Evolutionary conservation across 2,797 vertebrate genomes (phyloP).

Genomic region (Schizothorax lantsangensis): DNA sequence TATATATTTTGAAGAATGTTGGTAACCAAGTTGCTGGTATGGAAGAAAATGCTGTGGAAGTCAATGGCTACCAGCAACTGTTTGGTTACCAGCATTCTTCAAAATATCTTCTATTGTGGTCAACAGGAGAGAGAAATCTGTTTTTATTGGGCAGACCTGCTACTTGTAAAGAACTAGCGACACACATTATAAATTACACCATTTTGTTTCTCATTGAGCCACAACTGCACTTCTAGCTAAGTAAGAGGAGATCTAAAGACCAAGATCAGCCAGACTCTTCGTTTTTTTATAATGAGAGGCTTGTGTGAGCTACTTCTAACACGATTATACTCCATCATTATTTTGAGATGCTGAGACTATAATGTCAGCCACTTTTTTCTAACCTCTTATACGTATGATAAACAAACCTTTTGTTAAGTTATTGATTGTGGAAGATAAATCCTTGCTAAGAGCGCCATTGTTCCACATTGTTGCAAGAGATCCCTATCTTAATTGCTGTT

Average conservation of each 20-base stretch:
- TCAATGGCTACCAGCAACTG: background rate
- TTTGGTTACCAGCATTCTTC: background rate
- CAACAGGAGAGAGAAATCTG: background rate
- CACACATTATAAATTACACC: constrained; percentile 46
- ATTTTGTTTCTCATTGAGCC: constrained; percentile 21
- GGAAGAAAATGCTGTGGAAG: background rate
- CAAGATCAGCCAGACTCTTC: background rate
- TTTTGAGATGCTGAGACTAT: constrained; percentile 4
- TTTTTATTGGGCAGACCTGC: constrained; percentile 9
- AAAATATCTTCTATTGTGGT: background rate
- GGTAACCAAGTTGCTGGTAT: background rate
- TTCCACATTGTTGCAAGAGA: constrained; percentile 56
- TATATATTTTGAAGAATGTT: background rate
- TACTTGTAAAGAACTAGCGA: background rate
- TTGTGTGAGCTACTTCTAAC: constrained; percentile 13
- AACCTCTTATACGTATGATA: background rate
- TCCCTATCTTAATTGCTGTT: constrained; percentile 62
- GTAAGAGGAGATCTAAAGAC: constrained; percentile 37
- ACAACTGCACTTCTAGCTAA: constrained; percentile 46
- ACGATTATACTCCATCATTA: constrained; percentile 6
- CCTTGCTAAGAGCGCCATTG: constrained; percentile 47
- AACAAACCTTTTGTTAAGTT: constrained; percentile 27
- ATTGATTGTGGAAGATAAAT: constrained; percentile 34
- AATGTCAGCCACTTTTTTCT: background rate
- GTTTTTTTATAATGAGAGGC: constrained; percentile 16